Percentiles rank a stretch among this genome's conserved stretches.
Conservation (phyloP, 2,888 invertebrate genomes). For the Dasysyrphus tricinctus region DNA sequence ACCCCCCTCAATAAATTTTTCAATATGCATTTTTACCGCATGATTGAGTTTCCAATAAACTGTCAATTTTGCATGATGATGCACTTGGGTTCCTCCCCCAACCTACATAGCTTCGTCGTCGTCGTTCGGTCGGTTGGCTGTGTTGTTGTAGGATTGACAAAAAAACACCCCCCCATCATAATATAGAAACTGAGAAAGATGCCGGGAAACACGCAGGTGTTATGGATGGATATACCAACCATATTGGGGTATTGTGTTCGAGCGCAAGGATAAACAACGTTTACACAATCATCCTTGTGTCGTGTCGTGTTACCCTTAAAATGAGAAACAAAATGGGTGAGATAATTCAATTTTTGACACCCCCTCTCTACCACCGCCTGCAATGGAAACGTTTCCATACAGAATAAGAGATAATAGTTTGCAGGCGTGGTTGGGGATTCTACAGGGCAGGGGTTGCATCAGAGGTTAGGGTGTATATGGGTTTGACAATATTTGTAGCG, state of each 20-base stretch:
- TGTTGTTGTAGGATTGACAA: constrained; percentile 17
- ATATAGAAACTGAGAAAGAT: neutral
- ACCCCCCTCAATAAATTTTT: constrained; percentile 40
- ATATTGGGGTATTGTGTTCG: constrained; percentile 55
- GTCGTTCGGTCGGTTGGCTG: neutral
- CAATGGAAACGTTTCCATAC: constrained; percentile 56
- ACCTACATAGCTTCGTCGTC: too few relatives aligned
- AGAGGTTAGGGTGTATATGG: neutral
- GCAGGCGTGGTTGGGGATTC: constrained; percentile 50
- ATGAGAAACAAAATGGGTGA: constrained; percentile 75
- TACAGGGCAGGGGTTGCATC: neutral
- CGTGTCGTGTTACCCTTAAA: constrained; percentile 48
- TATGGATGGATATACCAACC: neutral
- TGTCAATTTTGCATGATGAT: constrained; percentile 71
- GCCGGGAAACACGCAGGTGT: constrained; percentile 55
- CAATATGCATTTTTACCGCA: constrained; percentile 66
- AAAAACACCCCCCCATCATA: neutral
- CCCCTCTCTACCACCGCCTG: neutral
- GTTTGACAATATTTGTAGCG: constrained; percentile 64
- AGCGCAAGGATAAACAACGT: constrained; percentile 57
- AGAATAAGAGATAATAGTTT: constrained; percentile 73
- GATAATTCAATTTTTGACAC: constrained; percentile 72
- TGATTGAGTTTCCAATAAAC: constrained; percentile 73
- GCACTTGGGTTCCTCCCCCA: constrained; percentile 51
- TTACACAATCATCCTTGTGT: constrained; percentile 48